These are phyloP conservation scores for Physeter macrocephalus DNA, from an alignment of 2,113 vertebrate genomes.

Conservation along the genomic window DNA sequence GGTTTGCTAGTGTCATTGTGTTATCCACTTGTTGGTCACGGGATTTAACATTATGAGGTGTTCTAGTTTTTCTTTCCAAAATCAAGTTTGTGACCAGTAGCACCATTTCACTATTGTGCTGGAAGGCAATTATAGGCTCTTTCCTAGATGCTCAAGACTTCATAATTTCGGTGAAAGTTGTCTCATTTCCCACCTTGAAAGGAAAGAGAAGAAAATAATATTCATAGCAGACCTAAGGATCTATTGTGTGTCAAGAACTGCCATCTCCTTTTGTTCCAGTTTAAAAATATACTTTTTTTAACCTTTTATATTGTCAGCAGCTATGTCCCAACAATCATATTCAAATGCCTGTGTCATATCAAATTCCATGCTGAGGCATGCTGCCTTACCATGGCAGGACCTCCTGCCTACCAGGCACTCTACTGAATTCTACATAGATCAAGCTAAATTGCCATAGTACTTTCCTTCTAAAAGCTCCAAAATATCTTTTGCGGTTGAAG, in stretches of 20 bases:
- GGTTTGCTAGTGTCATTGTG: neutral
- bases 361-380: neutral
- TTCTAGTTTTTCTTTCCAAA: neutral
- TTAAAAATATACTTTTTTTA: neutral
- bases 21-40: neutral
- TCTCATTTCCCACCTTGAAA: neutral
- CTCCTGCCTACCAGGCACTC: neutral
- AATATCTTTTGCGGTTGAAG: constrained; percentile 24
- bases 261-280: neutral
- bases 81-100: neutral
- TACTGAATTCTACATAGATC: neutral
- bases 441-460: neutral
- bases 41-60: neutral
- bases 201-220: neutral
- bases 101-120: neutral
- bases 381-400: neutral
- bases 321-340: neutral
- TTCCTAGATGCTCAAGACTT: neutral
- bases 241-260: neutral
- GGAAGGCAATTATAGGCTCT: neutral
- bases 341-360: neutral
- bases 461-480: constrained; percentile 25
- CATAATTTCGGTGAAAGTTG: neutral
- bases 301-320: neutral
- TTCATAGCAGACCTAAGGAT: neutral